A percentile compares a stretch with the other conserved stretches of the same genome.
These are phyloP conservation scores for Osmerus mordax DNA, from an alignment of 2,113 vertebrate species.

Conservation along the genomic window DNA sequence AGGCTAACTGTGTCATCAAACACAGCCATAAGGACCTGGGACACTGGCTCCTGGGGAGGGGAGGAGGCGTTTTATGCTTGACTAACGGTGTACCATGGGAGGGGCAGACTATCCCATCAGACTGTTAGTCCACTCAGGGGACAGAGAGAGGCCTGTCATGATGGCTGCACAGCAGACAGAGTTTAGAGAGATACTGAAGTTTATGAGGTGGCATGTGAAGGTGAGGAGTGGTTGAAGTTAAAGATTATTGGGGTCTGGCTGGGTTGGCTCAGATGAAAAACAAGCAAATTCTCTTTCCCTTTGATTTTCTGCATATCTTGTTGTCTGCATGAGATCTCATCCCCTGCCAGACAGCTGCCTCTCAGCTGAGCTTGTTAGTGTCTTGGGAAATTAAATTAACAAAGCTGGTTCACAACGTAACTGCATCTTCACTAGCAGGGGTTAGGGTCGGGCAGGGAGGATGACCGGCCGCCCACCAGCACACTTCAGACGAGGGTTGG, in stretches of 20 bases:
- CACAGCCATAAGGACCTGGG: conserved; percentile 87
- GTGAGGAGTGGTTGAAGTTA: too few species aligned
- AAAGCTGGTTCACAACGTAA: not conserved
- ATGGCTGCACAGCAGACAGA: too few species aligned
- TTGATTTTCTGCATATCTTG: not conserved
- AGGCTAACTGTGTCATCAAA: conserved; percentile 81
- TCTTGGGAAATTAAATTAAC: conserved; percentile 15
- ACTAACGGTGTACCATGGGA: conserved; percentile 36
- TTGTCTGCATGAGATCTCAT: too few species aligned
- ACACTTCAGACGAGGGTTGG: too few species aligned
- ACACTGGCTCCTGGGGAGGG: conserved; percentile 36
- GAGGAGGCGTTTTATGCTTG: not conserved
- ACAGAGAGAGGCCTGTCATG: too few species aligned
- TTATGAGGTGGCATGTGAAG: too few species aligned
- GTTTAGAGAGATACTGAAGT: too few species aligned
- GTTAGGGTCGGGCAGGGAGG: too few species aligned
- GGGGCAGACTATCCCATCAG: too few species aligned
- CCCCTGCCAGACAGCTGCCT: conserved; percentile 20
- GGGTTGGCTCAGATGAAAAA: not conserved
- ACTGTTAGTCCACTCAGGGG: too few species aligned
- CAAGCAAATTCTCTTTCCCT: conserved; percentile 15
- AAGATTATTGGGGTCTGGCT: not conserved
- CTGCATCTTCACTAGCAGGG: not conserved
- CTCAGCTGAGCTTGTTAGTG: conserved; percentile 29
- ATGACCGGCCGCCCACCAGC: too few species aligned